Evolutionary conservation across 1,140 invertebrate genomes (phyloP).

Genomic region (Pissodes strobi): DNA sequence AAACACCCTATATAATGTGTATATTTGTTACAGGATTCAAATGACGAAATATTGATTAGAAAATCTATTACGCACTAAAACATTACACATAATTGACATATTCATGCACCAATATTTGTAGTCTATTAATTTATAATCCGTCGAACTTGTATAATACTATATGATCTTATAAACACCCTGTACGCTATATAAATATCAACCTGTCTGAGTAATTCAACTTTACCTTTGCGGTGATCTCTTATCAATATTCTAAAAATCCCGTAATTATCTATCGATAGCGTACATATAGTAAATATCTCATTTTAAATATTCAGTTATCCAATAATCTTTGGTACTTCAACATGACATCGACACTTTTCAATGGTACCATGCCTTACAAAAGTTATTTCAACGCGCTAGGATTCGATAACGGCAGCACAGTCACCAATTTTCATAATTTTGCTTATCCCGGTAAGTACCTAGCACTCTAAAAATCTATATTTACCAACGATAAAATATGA

Average conservation of each 20-base stretch:
- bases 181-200: constrained; percentile 8
- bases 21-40: too few relatives aligned
- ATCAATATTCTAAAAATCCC: constrained; percentile 44
- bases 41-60: too few relatives aligned
- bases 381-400: constrained; percentile 38
- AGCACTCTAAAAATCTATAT: background rate
- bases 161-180: background rate
- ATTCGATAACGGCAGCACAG: constrained; percentile 26
- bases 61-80: too few relatives aligned
- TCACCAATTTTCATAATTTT: constrained; percentile 21
- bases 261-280: constrained; percentile 48
- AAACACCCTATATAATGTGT: too few relatives aligned
- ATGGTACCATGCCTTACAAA: constrained; percentile 42
- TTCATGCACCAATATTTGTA: too few relatives aligned
- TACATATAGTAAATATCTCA: constrained; percentile 52
- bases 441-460: constrained; percentile 27
- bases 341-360: constrained; percentile 47
- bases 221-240: constrained; percentile 36
- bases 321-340: constrained; percentile 43
- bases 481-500: background rate
- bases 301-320: constrained; percentile 54
- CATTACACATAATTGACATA: too few relatives aligned
- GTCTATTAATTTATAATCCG: too few relatives aligned
- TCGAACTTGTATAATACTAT: too few relatives aligned
- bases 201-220: constrained; percentile 23